Percentiles rank a stretch among this genome's conserved stretches.
phyloP scores from a whole-genome alignment of 1,140 invertebrate genomes.

The Eupristina koningsbergeri region DNA sequence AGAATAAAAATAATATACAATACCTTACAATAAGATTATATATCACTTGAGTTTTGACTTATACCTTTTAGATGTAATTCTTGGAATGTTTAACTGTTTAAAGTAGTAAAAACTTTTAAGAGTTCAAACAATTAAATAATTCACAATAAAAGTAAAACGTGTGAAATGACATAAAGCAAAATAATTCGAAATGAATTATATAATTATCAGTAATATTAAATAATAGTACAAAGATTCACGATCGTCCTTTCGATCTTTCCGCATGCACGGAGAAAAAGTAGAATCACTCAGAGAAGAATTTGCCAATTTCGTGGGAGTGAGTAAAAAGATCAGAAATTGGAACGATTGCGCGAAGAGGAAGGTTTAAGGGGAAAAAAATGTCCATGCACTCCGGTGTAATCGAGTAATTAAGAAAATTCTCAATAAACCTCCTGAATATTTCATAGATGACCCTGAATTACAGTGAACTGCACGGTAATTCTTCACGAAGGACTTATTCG shows the following conservation, averaged over 20 bases:
- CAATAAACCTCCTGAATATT: background rate
- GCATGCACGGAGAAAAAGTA: background rate
- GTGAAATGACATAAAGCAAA: too few species aligned
- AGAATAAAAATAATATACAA: background rate
- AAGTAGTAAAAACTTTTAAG: too few species aligned
- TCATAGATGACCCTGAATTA: background rate
- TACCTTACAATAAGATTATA: too few species aligned
- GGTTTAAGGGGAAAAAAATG: background rate
- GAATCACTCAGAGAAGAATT: background rate
- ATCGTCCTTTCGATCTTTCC: background rate
- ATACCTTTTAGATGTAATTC: too few species aligned
- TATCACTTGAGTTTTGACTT: too few species aligned
- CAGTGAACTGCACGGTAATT: background rate
- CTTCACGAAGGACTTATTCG: background rate
- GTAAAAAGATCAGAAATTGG: background rate
- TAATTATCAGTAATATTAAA: too few species aligned
- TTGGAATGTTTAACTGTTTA: too few species aligned
- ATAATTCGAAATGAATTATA: too few species aligned
- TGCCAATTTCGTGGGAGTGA: background rate
- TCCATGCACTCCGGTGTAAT: background rate
- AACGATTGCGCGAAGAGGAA: background rate
- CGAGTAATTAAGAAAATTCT: constrained; percentile 1
- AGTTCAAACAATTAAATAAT: too few species aligned
- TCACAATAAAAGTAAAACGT: too few species aligned
- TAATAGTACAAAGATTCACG: too few species aligned